Evolutionary conservation across 1,140 invertebrate genomes (phyloP).

Genomic region (Sitodiplosis mosellana): DNA sequence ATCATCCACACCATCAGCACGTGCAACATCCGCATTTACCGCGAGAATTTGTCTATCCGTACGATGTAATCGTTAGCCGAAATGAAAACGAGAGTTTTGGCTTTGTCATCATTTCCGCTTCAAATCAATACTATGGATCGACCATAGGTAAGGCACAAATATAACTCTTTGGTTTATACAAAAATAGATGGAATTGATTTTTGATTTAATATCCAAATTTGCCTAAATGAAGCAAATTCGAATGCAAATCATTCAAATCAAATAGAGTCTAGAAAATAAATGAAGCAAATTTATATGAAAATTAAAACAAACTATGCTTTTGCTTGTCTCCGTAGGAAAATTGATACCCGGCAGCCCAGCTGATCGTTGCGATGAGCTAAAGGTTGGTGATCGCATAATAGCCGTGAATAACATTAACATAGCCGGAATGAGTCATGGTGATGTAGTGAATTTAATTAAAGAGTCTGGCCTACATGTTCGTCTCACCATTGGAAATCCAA

Average conservation of each 20-base stretch:
- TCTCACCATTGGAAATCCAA: constrained; percentile 51
- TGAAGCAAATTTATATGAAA: too few relatives aligned
- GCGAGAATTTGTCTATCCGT: constrained; percentile 33
- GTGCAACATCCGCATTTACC: background rate
- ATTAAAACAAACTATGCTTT: too few relatives aligned
- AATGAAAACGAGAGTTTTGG: constrained; percentile 94
- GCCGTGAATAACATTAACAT: constrained; percentile 91
- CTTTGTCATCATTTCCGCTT: constrained; percentile 95
- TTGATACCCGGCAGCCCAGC: constrained; percentile 51
- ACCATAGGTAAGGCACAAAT: constrained; percentile 60
- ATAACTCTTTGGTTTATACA: background rate
- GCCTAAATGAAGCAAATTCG: too few relatives aligned
- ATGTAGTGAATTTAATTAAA: constrained; percentile 89
- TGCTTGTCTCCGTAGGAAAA: too few relatives aligned
- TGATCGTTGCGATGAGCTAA: constrained; percentile 71
- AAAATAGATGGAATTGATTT: too few relatives aligned
- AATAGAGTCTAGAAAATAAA: too few relatives aligned
- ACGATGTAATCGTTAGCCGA: constrained; percentile 75
- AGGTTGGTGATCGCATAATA: constrained; percentile 88
- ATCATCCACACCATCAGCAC: background rate
- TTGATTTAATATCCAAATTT: too few relatives aligned
- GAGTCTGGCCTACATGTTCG: constrained; percentile 83
- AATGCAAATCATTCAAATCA: too few relatives aligned
- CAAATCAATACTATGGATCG: constrained; percentile 54
- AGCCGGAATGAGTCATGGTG: constrained; percentile 80